Base-by-base conservation (phyloP, 2,797 vertebrate species). In the Fistularia commersonii region DNA sequence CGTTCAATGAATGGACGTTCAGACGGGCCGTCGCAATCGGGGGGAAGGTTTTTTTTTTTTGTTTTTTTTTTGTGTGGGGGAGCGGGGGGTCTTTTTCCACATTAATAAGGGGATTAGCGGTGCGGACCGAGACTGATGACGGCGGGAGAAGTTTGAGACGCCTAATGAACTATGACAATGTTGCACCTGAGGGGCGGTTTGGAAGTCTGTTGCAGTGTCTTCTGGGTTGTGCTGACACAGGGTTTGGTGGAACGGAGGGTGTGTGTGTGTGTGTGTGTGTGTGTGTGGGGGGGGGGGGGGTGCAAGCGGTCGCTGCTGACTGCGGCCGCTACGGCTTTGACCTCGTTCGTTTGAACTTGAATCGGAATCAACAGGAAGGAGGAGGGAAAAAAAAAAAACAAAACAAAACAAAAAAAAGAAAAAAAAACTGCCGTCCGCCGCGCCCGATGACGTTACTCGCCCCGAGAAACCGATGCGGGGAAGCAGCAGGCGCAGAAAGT, bases 161-260 rank as follows among this genome's bases (percentile, higher is more conserved):
- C 93, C 92, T 93, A 93, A 94, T 94, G 89, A 86, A 92, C 84
- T 89, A 90, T 90, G 90, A 93, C 91, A 93, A 88, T 90, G 91
- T 91, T 90, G 82, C 76, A 90, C 88, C 92, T 91, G 83, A 89
- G 87, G 91, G 92, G 87, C n/a, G n/a, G n/a, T n/a, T n/a, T n/a
- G 83, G 89, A 88, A 80, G 86, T 91, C 84, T 87, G 80, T 88
- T 89, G 88, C 82, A 79, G 68, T 86, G 92, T 92, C 90, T 90
- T 83, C 85, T 66, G 74, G 81, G 69, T 86, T 80, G 87, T 90
- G 84, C 87, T 91, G 85, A 89, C 85, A 76, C 77, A 68, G 80
- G 70, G 80, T 82, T 83, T 78, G 80, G 67, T 57, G 46, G 61
- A n/a, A n/a, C n/a, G n/a, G n/a, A n/a, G n/a, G n/a, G n/a, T n/a